Percentiles rank a stretch among this genome's conserved stretches.
Evolutionary conservation across 2,797 vertebrate genomes (phyloP).

Genomic region (Steatocranus sp.): DNA sequence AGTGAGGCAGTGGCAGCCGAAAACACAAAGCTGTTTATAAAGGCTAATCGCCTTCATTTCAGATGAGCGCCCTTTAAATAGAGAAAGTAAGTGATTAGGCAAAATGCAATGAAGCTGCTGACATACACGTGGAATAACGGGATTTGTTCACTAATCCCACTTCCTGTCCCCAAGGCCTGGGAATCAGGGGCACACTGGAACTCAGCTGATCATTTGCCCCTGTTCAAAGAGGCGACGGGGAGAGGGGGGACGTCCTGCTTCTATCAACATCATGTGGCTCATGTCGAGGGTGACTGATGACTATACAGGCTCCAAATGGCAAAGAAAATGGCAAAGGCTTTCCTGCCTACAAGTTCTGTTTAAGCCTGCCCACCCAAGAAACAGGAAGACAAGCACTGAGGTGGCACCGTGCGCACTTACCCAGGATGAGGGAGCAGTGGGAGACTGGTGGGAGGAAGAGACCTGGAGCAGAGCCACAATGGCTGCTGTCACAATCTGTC

Average conservation of each 20-base stretch:
- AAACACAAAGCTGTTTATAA: slow-evolving; percentile 58
- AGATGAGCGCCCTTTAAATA: slow-evolving; percentile 64
- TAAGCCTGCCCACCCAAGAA: slow-evolving; percentile 9
- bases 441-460: slow-evolving; percentile 62
- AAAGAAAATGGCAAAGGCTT: slow-evolving; percentile 9
- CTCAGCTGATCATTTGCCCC: not conserved
- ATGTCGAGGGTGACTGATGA: slow-evolving; percentile 3
- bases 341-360: not conserved
- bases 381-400: slow-evolving; percentile 48
- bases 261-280: slow-evolving; percentile 11
- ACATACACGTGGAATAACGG: slow-evolving; percentile 52
- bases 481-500: slow-evolving; percentile 67
- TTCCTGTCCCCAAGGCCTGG: slow-evolving; percentile 73
- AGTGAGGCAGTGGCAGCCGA: not conserved
- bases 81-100: slow-evolving; percentile 57
- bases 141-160: slow-evolving; percentile 71
- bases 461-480: slow-evolving; percentile 67
- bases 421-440: slow-evolving; percentile 36
- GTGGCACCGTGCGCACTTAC: slow-evolving; percentile 14
- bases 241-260: not conserved
- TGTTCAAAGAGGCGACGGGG: not conserved
- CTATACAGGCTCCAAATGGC: not conserved
- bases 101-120: slow-evolving; percentile 60
- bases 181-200: slow-evolving; percentile 54
- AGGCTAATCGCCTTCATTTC: slow-evolving; percentile 71